Conservation (phyloP, 2,888 invertebrate genomes). For the Hirtodrosophila trivittata region DNA sequence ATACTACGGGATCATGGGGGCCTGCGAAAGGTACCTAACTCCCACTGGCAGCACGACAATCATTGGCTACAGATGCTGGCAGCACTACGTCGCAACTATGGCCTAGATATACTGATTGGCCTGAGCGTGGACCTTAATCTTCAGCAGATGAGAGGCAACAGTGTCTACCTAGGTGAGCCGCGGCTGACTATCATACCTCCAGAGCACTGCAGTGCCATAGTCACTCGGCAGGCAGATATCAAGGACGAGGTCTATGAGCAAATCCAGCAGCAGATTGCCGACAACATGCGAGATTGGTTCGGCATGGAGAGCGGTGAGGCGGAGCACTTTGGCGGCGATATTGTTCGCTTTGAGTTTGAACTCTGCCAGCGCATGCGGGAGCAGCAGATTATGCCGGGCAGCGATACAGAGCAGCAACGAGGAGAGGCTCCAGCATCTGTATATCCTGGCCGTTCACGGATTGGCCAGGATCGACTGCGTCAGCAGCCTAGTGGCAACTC, state of each 20-base stretch:
- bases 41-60: slow-evolving; percentile 68
- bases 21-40: slow-evolving; percentile 65
- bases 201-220: slow-evolving; percentile 66
- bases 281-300: slow-evolving; percentile 78
- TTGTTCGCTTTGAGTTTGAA: slow-evolving; percentile 79
- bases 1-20: slow-evolving; percentile 73
- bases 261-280: slow-evolving; percentile 68
- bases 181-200: slow-evolving; percentile 68
- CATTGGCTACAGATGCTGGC: slow-evolving; percentile 77
- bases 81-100: slow-evolving; percentile 67
- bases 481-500: slow-evolving; percentile 38
- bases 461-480: slow-evolving; percentile 59
- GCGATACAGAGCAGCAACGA: slow-evolving; percentile 9
- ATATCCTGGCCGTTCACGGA: slow-evolving; percentile 38
- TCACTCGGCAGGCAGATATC: slow-evolving; percentile 45
- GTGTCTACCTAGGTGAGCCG: slow-evolving; percentile 77
- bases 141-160: slow-evolving; percentile 62
- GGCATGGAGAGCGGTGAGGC: slow-evolving; percentile 63
- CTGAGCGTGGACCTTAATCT: slow-evolving; percentile 73
- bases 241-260: slow-evolving; percentile 55
- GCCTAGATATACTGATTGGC: slow-evolving; percentile 80
- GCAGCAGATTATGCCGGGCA: slow-evolving; percentile 39
- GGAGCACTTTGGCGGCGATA: slow-evolving; percentile 67
- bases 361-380: slow-evolving; percentile 72
- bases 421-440: not conserved